A percentile compares a stretch with the other conserved stretches of the same genome.
Conservation (phyloP, 37 sponge, comb jelly and placozoan species). For the Ephydatia muelleri region DNA sequence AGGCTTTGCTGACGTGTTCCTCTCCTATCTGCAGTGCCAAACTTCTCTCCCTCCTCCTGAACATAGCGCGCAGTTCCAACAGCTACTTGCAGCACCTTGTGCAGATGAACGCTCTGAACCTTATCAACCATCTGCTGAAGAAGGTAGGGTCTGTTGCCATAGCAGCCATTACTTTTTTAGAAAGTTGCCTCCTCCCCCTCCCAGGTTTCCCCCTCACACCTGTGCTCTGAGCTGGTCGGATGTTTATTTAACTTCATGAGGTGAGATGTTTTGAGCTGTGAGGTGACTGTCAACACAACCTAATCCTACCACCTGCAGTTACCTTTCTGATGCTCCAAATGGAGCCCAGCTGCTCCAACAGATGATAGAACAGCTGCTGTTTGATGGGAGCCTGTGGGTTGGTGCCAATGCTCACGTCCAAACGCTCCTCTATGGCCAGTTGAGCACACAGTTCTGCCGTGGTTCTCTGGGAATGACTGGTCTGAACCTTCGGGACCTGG, state of each 20-base stretch:
- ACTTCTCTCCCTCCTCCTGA: conserved; percentile 52
- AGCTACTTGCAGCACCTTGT: conserved; percentile 58
- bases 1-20: background rate
- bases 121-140: conserved; percentile 55
- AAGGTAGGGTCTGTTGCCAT: conserved; percentile 27
- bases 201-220: conserved; percentile 53
- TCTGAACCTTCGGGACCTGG: conserved; percentile 45
- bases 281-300: background rate
- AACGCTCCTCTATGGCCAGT: conserved; percentile 55
- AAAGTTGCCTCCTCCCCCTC: background rate
- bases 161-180: background rate
- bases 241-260: conserved; percentile 43
- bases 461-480: conserved; percentile 24
- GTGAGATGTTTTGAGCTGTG: background rate
- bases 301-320: conserved; percentile 3
- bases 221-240: conserved; percentile 34
- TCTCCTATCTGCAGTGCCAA: conserved; percentile 25
- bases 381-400: conserved; percentile 71
- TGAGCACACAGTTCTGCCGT: conserved; percentile 57
- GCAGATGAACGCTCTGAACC: conserved; percentile 41
- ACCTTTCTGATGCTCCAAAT: conserved; percentile 47
- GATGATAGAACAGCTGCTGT: conserved; percentile 60
- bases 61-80: conserved; percentile 48
- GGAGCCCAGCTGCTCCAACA: conserved; percentile 57
- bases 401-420: conserved; percentile 66